A percentile compares a stretch with the other conserved stretches of the same genome.
Conservation (phyloP, 2,888 invertebrate genomes). For the Kuschelorhynchus macadamiae region DNA sequence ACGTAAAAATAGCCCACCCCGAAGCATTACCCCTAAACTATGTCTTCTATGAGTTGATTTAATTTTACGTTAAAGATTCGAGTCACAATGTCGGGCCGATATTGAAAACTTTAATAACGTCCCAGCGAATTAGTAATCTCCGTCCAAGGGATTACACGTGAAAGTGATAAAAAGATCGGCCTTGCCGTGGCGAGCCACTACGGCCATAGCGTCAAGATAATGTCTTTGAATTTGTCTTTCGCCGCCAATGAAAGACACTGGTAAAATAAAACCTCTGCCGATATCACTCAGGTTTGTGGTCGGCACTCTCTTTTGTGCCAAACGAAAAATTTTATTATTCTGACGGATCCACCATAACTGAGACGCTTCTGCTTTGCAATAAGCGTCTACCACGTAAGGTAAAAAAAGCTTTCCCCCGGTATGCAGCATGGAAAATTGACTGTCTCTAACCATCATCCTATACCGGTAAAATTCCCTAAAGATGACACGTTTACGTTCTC, state of each 20-base stretch:
- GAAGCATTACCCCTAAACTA: not conserved
- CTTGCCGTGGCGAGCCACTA: slow-evolving; percentile 30
- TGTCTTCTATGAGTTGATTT: not conserved
- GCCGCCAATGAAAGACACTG: slow-evolving; percentile 3
- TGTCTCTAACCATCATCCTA: slow-evolving; percentile 13
- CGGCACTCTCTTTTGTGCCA: no score
- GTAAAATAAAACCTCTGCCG: slow-evolving; percentile 26
- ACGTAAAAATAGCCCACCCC: slow-evolving; percentile 25
- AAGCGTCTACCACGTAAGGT: slow-evolving; percentile 40
- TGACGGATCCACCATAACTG: not conserved
- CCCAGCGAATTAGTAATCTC: slow-evolving; percentile 28
- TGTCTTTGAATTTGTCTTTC: slow-evolving; percentile 9
- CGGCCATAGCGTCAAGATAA: slow-evolving; percentile 9
- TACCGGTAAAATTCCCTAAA: slow-evolving; percentile 35
- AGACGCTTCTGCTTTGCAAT: not conserved
- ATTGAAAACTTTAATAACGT: not conserved
- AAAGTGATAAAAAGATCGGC: slow-evolving; percentile 46
- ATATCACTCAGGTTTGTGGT: not conserved
- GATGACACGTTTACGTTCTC: not conserved
- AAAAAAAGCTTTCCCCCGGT: slow-evolving; percentile 36
- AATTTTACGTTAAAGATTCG: slow-evolving; percentile 13
- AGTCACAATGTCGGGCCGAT: slow-evolving; percentile 29
- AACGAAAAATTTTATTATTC: no score
- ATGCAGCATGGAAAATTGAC: slow-evolving; percentile 27
- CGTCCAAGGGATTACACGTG: slow-evolving; percentile 46